Conservation (phyloP, 1,140 invertebrate genomes). For the Mizuhopecten yessoensis region DNA sequence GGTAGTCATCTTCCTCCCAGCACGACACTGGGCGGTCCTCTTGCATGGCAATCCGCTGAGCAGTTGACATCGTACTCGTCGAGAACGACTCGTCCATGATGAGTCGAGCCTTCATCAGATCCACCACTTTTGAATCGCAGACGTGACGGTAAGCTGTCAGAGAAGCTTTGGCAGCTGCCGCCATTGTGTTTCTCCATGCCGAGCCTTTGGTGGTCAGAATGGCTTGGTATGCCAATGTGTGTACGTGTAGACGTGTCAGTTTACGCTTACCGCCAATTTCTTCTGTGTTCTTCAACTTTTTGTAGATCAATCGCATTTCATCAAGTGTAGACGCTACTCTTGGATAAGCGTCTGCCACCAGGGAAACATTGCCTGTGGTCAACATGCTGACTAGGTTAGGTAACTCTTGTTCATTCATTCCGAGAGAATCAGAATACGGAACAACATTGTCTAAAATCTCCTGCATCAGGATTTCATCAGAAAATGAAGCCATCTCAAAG, state of each 20-base stretch:
- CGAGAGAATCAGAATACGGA: slow-evolving; percentile 92
- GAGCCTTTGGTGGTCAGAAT: slow-evolving; percentile 88
- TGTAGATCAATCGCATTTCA: slow-evolving; percentile 90
- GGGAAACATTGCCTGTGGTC: slow-evolving; percentile 88
- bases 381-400: slow-evolving; percentile 89
- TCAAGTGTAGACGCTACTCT: slow-evolving; percentile 91
- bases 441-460: slow-evolving; percentile 89
- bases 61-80: slow-evolving; percentile 83
- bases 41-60: slow-evolving; percentile 71
- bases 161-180: slow-evolving; percentile 92
- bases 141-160: slow-evolving; percentile 93
- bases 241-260: slow-evolving; percentile 92
- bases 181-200: slow-evolving; percentile 88
- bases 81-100: slow-evolving; percentile 94
- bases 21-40: slow-evolving; percentile 89
- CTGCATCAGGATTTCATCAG: slow-evolving; percentile 88
- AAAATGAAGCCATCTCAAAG: slow-evolving; percentile 95
- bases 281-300: slow-evolving; percentile 81
- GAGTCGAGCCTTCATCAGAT: slow-evolving; percentile 88
- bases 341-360: slow-evolving; percentile 91
- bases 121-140: slow-evolving; percentile 90
- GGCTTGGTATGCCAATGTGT: slow-evolving; percentile 94
- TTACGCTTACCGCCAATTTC: slow-evolving; percentile 83
- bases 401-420: slow-evolving; percentile 95
- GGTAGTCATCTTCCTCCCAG: slow-evolving; percentile 89